Conservation (phyloP, 2,888 invertebrate species). For the Ophonus ardosiacus region DNA sequence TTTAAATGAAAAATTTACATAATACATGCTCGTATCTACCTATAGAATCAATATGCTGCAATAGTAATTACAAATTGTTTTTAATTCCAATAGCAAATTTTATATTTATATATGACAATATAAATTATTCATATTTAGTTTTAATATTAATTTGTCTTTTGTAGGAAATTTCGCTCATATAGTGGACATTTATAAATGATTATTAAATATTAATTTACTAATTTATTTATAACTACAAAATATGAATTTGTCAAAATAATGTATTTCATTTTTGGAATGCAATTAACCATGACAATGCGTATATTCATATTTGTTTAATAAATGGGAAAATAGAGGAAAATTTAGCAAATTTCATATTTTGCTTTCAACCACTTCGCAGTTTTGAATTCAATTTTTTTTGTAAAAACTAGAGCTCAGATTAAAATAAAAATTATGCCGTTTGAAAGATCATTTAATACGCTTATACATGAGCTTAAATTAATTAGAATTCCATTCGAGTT, state of each 20-base stretch:
- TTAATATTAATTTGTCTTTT: constrained; percentile 34
- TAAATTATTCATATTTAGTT: constrained; percentile 37
- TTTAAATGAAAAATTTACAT: constrained; percentile 20
- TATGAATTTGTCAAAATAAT: constrained; percentile 21
- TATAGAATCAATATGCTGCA: background rate
- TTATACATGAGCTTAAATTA: too few relatives aligned
- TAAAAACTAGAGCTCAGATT: too few relatives aligned
- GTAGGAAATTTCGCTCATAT: background rate
- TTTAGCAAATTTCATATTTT: too few relatives aligned
- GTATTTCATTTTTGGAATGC: background rate
- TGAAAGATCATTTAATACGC: too few relatives aligned
- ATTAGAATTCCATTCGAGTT: too few relatives aligned
- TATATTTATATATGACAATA: constrained; percentile 3
- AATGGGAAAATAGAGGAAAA: too few relatives aligned
- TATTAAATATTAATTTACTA: constrained; percentile 33
- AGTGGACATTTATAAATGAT: constrained; percentile 23
- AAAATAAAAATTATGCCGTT: too few relatives aligned
- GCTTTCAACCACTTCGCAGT: too few relatives aligned
- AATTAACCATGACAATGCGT: background rate
- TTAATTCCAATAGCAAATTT: constrained; percentile 12
- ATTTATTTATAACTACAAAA: constrained; percentile 22
- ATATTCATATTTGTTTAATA: background rate
- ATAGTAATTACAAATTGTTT: constrained; percentile 25
- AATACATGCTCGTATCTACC: background rate
- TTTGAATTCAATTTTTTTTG: too few relatives aligned